Conservation (phyloP, 2,888 invertebrate species). For the Synanthedon myopaeformis region DNA sequence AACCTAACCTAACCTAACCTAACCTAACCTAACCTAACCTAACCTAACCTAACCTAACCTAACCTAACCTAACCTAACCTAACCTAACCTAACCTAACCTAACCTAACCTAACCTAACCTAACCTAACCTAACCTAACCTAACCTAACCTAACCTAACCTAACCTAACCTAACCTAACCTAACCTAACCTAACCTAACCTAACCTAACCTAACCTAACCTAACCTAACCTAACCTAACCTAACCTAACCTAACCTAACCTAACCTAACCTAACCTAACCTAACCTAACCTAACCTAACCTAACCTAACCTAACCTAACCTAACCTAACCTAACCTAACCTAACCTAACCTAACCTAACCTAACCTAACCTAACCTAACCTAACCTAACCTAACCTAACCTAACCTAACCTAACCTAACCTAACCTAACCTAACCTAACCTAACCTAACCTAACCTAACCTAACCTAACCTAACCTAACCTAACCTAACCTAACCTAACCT, state of each 20-base stretch:
- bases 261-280: conserved; percentile 10
- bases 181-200: conserved; percentile 10
- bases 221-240: conserved; percentile 8
- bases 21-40: conserved; percentile 5
- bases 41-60: conserved; percentile 1
- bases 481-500: conserved; percentile 8
- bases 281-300: conserved; percentile 9
- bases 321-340: conserved; percentile 10
- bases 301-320: conserved; percentile 9
- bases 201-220: conserved; percentile 10
- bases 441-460: conserved; percentile 10
- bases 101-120: conserved; percentile 8
- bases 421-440: conserved; percentile 9
- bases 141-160: conserved; percentile 9
- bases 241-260: conserved; percentile 9
- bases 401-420: conserved; percentile 9
- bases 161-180: conserved; percentile 8
- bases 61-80: conserved; percentile 7
- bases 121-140: conserved; percentile 10
- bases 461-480: conserved; percentile 9
- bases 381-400: conserved; percentile 10
- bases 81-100: conserved; percentile 7
- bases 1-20: conserved; percentile 6
- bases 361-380: conserved; percentile 9
- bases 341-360: conserved; percentile 9